Conservation (phyloP, 2,113 vertebrate species). For the Ictidomys tridecemlineatus region DNA sequence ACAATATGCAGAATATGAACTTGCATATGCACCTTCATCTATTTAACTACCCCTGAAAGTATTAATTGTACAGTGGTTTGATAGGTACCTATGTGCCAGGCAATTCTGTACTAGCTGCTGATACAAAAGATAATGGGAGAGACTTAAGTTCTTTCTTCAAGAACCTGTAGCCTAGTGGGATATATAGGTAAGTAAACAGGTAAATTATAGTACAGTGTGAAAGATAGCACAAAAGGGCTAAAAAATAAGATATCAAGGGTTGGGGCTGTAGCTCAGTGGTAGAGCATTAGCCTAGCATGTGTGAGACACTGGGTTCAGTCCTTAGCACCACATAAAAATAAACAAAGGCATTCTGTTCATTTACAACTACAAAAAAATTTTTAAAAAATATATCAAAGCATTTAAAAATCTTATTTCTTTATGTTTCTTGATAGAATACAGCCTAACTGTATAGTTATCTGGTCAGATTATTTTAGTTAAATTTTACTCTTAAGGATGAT, state of each 20-base stretch:
- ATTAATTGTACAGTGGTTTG: background rate
- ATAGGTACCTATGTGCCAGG: background rate
- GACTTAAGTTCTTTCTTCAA: background rate
- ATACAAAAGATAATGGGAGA: background rate
- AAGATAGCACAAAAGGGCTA: background rate
- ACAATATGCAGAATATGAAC: constrained; percentile 17
- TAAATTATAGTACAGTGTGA: background rate
- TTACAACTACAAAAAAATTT: too few species aligned
- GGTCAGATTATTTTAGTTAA: constrained; percentile 17
- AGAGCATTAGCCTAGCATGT: too few species aligned
- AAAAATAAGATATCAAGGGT: constrained; percentile 2
- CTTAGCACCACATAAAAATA: too few species aligned
- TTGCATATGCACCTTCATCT: background rate
- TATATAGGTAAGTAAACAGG: constrained; percentile 23
- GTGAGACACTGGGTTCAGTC: too few species aligned
- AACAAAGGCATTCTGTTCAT: too few species aligned
- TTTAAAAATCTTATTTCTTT: constrained; percentile 46
- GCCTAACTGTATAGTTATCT: background rate
- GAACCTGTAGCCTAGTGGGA: background rate
- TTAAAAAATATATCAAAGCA: background rate
- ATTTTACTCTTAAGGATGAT: background rate
- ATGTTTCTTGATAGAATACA: constrained; percentile 14
- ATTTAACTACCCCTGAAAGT: background rate
- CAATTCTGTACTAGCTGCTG: background rate
- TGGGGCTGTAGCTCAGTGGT: too few species aligned